phyloP scores from a whole-genome alignment of 2,797 vertebrate genomes.

The Naso thynnoides region DNA sequence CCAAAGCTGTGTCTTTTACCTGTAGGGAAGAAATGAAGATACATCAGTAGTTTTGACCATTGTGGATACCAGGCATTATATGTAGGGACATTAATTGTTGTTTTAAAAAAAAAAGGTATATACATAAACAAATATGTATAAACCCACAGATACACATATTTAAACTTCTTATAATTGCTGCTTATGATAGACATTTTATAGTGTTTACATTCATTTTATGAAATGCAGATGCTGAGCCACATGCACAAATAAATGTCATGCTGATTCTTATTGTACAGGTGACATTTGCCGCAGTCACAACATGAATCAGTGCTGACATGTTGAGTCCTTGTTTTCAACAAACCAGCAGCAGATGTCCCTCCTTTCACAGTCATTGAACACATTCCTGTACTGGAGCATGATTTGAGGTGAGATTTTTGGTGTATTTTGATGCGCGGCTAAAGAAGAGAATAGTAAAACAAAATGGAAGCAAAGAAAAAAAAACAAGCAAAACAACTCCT shows the following conservation, averaged over 20 bases:
- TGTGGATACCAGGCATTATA: neutral
- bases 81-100: neutral
- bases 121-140: no score
- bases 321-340: slow-evolving; percentile 63
- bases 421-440: slow-evolving; percentile 30
- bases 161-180: neutral
- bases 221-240: no score
- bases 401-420: slow-evolving; percentile 46
- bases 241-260: neutral
- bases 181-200: neutral
- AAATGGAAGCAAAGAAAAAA: neutral
- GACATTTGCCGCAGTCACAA: slow-evolving; percentile 12
- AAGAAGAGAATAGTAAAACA: slow-evolving; percentile 6
- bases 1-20: slow-evolving; percentile 72
- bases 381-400: slow-evolving; percentile 70
- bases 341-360: slow-evolving; percentile 77
- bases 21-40: slow-evolving; percentile 40
- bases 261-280: slow-evolving; percentile 26
- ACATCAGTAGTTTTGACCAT: slow-evolving; percentile 12
- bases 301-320: slow-evolving; percentile 57
- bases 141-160: no score
- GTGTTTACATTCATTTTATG: neutral
- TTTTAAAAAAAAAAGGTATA: no score
- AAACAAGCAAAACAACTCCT: neutral
- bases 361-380: slow-evolving; percentile 72